These are phyloP conservation scores for Nothocercus nigrocapillus DNA, from an alignment of 2,113 vertebrate species.

Conservation along the genomic window DNA sequence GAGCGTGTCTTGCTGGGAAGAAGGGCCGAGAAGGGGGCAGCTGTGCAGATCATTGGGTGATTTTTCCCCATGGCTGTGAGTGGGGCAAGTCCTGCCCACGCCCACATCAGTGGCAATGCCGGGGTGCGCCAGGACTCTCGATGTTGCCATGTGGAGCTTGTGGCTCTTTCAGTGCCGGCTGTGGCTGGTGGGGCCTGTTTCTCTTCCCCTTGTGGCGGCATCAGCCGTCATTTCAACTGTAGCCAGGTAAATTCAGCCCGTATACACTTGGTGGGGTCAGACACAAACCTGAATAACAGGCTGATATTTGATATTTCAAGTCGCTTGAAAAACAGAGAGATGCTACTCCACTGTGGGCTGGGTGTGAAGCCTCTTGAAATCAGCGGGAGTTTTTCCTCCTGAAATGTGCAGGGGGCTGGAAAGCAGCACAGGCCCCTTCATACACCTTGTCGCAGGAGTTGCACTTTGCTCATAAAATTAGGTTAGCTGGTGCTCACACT, in stretches of 20 bases:
- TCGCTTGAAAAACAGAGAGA: slow-evolving; percentile 1
- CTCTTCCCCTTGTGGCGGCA: not conserved
- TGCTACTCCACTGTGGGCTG: not conserved
- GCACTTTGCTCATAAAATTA: not conserved
- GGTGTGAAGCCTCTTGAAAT: slow-evolving; percentile 41
- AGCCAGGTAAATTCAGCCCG: not conserved
- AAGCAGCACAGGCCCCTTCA: not conserved
- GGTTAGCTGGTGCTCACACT: not conserved
- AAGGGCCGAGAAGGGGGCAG: not conserved
- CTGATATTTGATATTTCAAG: slow-evolving; percentile 6
- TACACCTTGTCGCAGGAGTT: not conserved
- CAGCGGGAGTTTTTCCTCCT: not conserved
- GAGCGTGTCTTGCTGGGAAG: not conserved
- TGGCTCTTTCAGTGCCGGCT: not conserved
- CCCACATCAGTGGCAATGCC: not conserved
- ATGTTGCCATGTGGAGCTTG: not conserved
- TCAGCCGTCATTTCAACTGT: not conserved
- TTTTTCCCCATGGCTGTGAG: not conserved
- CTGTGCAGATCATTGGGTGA: not conserved
- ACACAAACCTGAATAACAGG: not conserved
- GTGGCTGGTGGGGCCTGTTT: not conserved
- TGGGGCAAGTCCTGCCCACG: not conserved
- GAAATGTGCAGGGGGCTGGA: not conserved
- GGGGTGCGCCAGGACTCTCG: accelerated
- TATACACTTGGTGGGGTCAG: not conserved